Base-by-base conservation (phyloP, 2,797 vertebrate genomes). In the Telmatherina bonti region DNA sequence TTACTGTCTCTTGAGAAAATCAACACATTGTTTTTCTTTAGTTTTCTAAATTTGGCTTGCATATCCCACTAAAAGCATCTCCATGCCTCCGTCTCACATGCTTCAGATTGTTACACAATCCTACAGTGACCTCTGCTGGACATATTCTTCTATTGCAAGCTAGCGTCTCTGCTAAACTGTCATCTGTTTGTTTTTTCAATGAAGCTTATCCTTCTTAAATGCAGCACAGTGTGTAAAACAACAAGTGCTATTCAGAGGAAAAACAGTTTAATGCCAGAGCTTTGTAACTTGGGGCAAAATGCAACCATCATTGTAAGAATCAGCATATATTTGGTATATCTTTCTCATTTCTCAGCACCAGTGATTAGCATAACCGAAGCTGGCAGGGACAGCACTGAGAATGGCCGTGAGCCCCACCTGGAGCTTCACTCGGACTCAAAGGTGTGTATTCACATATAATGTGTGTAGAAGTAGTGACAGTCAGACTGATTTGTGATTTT, bases 351-450 rank as follows among this genome's bases (percentile, higher is more conserved):
- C 31, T 52, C 7, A 92, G 92, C 89, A 4, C 92, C 92, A 2
- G 61, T 82, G 70, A 92, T 93, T 67, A 91, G 88, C 77, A 90
- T 92, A 45, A 92, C 91, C 0, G 90, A 92, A 45, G 83, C 79
- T 3, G 74, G 87, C 56, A 82, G 81, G 41, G 83, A 79, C 35
- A 49, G 41, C 0, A 67, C 80, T 16, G 90, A 88, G 79, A 92
- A 93, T 0, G 90, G 92, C 29, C 90, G 74, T 1, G 88, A 92
- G 6, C 82, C 76, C 9, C 83, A 79, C 30, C 78, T 88, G 72
- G 91, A 92, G 62, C 88, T 92, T 27, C 86, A 90, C 47, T 91
- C 91, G 47, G 92, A 93, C 84, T 91, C 91, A 22, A 93, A 93
- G 92, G 91, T 92, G 78, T 78, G 89, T 74, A 22, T 63, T 10